Conservation (phyloP, 1,140 invertebrate genomes). For the Sinella curviseta region DNA sequence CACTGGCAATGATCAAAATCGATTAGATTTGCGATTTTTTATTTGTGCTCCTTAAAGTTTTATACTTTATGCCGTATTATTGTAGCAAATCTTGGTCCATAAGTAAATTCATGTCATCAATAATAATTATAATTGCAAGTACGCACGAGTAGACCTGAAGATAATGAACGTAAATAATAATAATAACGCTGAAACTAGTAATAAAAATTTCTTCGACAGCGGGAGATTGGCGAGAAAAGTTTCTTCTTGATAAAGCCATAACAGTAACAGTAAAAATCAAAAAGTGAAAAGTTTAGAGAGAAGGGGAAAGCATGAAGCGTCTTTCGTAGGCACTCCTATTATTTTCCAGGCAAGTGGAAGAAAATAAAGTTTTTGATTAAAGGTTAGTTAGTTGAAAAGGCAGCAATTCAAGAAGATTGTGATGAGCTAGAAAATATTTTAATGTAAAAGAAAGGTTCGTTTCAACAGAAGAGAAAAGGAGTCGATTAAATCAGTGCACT, state of each 20-base stretch:
- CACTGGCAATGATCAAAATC: background rate
- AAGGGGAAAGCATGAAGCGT: too few species aligned
- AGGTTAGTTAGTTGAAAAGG: too few species aligned
- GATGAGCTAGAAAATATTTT: too few species aligned
- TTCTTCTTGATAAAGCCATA: background rate
- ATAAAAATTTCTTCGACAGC: background rate
- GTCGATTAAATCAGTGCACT: too few species aligned
- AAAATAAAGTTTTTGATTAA: too few species aligned
- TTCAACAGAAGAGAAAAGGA: too few species aligned
- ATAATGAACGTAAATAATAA: background rate
- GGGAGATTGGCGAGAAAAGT: background rate
- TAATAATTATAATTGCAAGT: background rate
- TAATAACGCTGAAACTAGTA: background rate
- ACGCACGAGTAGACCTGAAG: background rate
- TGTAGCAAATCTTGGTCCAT: background rate
- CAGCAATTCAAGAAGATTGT: too few species aligned
- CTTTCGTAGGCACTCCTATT: too few species aligned
- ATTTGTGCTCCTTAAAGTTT: background rate
- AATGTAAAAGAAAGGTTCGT: too few species aligned
- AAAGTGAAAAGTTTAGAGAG: too few species aligned
- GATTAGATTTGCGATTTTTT: background rate
- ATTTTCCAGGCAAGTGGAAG: too few species aligned
- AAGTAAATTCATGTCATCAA: background rate
- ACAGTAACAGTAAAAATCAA: too few species aligned
- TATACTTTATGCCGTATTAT: background rate